Evolutionary conservation across 2,113 vertebrate genomes (phyloP), one percentile per base, ranked within the genome.

Genomic region (Embiotoca jacksoni): DNA sequence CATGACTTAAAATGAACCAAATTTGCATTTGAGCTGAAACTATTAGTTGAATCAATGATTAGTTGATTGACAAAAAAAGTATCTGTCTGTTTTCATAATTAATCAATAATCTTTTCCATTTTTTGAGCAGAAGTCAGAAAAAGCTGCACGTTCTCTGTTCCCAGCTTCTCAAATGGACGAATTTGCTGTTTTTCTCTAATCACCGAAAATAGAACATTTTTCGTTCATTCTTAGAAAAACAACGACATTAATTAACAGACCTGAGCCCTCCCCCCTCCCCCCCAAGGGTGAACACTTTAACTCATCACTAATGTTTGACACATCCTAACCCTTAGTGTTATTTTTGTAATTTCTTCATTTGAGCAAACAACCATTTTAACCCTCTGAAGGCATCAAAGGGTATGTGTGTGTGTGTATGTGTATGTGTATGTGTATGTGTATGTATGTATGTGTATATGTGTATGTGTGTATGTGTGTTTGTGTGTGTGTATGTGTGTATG

Each of bases 331-430:
- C 11, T 41, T 54, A 44, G 62, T 87, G 3, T 78, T 70, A 75
- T 70, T 78, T 69, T 57, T 75, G n/a, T 61, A 65, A 61, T 75
- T 70, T 57, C 1, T 47, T 60, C 74, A 59, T 66, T 62, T 71
- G 0, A 84, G 46, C 68, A 61, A 74, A 70, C 79, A 65, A 70
- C 35, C 15, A 5, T 9, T 9, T 66, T 49, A 77, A 72, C 6
- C 71, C 77, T 54, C 30, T 58, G 59, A 68, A 70, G 49, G 56
- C 62, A 73, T 83, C 72, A 86, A 57, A 82, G 72, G 23, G 23
- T 23, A 23, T 23, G 23, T 23, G 23, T 23, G 23, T 23, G 23
- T 23, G 23, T 23, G 23, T 23, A n/a, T 23, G 23, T 23, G 23
- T 23, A 1, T 23, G 23, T 23, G 23, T 23, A 1, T 23, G 23